Base-by-base conservation (phyloP, 1,140 invertebrate genomes). In the Magallana gigas region DNA sequence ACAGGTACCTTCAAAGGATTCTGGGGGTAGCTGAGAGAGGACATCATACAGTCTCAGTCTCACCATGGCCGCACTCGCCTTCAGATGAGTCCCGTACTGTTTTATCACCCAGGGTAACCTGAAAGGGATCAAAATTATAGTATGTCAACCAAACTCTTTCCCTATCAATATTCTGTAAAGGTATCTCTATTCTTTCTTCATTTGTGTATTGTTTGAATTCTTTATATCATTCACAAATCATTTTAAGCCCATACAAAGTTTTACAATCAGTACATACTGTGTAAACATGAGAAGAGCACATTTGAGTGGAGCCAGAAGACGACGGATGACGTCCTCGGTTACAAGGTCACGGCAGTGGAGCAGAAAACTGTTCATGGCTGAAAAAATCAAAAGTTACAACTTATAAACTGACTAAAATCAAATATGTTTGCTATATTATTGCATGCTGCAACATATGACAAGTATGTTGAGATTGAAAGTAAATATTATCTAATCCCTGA, bases 231-330 rank as follows among this genome's bases (percentile, higher is more conserved):
- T 64, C 8, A 18, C 18, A 16, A 64, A 64, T 16, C 62, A 64
- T 64, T 62, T n/a, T n/a, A 62, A 62, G 60, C n/a, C 11, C 23
- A 23, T 23, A 23, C 23, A 23, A 23, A 23, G 23, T 48, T 48
- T 48, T 48, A 48, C 36, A 4, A 48, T 48, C 5, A 48, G 36
- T 57, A 96, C 96, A 96, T 96, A 99, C 98, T 98, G 98, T 80
- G 97, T 97, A 88, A 99, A 95, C 97, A 99, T 99, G 16, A 97
- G 97, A 14, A 99, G 96, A 57, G 98, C 98, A 91, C 98, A 98
- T 95, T 99, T 98, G 86, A 99, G 97, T 1, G 98, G 98, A 7
- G 97, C 97, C 4, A 99, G 95, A 85, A 99, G 95, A 92, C 98
- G 96, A 85, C 97, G 96, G 0, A 97, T 97, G 86, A 99, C 97